These are phyloP conservation scores for Pseudolaguvia tuberculata DNA, from an alignment of 2,113 vertebrate genomes.

Conservation along the genomic window DNA sequence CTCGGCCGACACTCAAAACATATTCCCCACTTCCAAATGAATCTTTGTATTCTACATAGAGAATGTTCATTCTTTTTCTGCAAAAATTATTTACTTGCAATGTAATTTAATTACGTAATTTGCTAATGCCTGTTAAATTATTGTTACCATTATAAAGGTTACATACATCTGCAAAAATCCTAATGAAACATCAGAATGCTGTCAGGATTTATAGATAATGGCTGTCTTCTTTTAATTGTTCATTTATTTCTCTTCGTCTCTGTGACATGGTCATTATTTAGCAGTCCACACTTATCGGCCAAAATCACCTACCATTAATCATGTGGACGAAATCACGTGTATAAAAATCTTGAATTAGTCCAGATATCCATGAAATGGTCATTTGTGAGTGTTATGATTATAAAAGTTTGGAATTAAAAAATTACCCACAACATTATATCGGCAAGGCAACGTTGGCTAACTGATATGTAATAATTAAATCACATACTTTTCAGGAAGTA, in stretches of 20 bases:
- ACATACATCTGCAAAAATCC: slow-evolving; percentile 79
- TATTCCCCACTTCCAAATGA: neutral
- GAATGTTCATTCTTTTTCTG: neutral
- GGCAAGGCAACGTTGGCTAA: slow-evolving; percentile 58
- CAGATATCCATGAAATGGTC: no score
- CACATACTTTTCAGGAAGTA: no score
- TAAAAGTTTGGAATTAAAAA: slow-evolving; percentile 81
- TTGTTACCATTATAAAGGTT: slow-evolving; percentile 76
- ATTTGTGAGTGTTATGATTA: slow-evolving; percentile 96
- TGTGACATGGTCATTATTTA: slow-evolving; percentile 98
- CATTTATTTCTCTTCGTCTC: slow-evolving; percentile 83
- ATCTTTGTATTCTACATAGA: neutral
- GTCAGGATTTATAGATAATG: slow-evolving; percentile 80
- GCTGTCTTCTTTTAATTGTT: slow-evolving; percentile 98
- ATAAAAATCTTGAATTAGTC: no score
- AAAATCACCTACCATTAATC: slow-evolving; percentile 98
- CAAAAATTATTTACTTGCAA: neutral
- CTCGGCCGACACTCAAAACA: neutral
- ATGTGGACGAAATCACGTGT: no score
- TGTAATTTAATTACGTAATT: slow-evolving; percentile 14
- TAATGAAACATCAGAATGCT: slow-evolving; percentile 86
- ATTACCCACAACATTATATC: slow-evolving; percentile 84
- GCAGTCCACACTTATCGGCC: slow-evolving; percentile 94
- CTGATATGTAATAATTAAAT: slow-evolving; percentile 44
- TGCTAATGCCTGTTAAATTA: slow-evolving; percentile 63